Conservation (phyloP, 2,888 invertebrate genomes). For the Cataglyphis cursor region DNA sequence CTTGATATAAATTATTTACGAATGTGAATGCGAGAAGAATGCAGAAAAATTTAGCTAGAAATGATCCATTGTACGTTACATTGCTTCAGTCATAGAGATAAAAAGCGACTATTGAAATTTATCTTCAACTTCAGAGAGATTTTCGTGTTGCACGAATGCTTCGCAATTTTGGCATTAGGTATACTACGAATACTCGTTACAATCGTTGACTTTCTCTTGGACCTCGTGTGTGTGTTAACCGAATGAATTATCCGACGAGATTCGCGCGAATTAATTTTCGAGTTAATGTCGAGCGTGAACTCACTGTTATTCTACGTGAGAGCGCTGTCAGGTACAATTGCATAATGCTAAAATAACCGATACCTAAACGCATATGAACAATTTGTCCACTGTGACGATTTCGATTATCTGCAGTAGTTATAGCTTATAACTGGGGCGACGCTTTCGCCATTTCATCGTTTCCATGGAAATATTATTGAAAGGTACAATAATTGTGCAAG, state of each 20-base stretch:
- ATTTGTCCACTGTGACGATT: constrained; percentile 20
- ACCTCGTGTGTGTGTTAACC: constrained; percentile 8
- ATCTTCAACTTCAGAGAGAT: constrained; percentile 60
- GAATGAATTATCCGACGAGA: constrained; percentile 33
- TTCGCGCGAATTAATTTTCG: constrained; percentile 51
- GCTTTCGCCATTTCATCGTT: constrained; percentile 10
- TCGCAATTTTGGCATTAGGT: constrained; percentile 48
- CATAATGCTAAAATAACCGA: constrained; percentile 39
- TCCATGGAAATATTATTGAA: constrained; percentile 37
- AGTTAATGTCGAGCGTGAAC: constrained; percentile 29
- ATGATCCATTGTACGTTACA: constrained; percentile 58
- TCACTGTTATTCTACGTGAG: constrained; percentile 4
- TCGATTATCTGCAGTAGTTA: constrained; percentile 42
- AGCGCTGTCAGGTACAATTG: constrained; percentile 26
- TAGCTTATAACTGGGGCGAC: constrained; percentile 29
- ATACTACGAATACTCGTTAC: constrained; percentile 46
- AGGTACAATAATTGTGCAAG: constrained; percentile 8
- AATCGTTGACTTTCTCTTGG: constrained; percentile 22
- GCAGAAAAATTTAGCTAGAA: background rate
- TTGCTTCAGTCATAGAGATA: background rate
- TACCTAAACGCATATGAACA: constrained; percentile 22
- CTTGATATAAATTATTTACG: constrained; percentile 67
- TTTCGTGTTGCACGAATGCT: constrained; percentile 70
- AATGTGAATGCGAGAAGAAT: constrained; percentile 43
- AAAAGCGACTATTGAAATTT: constrained; percentile 57